Evolutionary conservation across 1,140 invertebrate genomes (phyloP).

Genomic region (Drosophila willistoni): DNA sequence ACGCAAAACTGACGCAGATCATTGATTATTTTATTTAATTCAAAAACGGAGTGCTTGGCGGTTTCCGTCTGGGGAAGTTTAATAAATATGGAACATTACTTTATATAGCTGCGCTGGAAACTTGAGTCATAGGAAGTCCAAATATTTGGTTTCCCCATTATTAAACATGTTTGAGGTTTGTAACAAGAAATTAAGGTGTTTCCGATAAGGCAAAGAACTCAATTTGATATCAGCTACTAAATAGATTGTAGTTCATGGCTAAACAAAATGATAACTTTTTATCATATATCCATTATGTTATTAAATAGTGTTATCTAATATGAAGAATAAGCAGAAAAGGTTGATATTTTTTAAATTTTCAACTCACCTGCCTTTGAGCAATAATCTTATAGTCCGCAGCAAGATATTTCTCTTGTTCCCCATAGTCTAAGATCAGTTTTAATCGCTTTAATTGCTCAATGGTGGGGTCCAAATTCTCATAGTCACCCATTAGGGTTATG

Average conservation of each 20-base stretch:
- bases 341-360: not conserved
- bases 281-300: too few relatives aligned
- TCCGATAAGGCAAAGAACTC: too few relatives aligned
- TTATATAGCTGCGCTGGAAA: too few relatives aligned
- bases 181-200: not conserved
- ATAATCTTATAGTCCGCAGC: slow-evolving; percentile 82
- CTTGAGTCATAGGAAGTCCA: not conserved
- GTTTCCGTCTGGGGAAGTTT: too few relatives aligned
- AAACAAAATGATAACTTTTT: not conserved
- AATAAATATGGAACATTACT: too few relatives aligned
- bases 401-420: slow-evolving; percentile 69
- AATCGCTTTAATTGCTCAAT: slow-evolving; percentile 77
- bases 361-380: slow-evolving; percentile 83
- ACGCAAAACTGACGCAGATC: too few relatives aligned
- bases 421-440: slow-evolving; percentile 73
- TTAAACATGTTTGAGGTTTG: too few relatives aligned
- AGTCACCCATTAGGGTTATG: slow-evolving; percentile 84
- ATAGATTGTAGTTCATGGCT: not conserved
- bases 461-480: slow-evolving; percentile 69
- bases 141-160: not conserved
- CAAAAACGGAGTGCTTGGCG: too few relatives aligned
- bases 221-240: not conserved
- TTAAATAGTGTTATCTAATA: too few relatives aligned
- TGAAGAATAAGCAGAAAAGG: not conserved
- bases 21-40: too few relatives aligned